These are phyloP conservation scores for Drosophila jambulina DNA, from an alignment of 1,140 invertebrate species.

Conservation along the genomic window DNA sequence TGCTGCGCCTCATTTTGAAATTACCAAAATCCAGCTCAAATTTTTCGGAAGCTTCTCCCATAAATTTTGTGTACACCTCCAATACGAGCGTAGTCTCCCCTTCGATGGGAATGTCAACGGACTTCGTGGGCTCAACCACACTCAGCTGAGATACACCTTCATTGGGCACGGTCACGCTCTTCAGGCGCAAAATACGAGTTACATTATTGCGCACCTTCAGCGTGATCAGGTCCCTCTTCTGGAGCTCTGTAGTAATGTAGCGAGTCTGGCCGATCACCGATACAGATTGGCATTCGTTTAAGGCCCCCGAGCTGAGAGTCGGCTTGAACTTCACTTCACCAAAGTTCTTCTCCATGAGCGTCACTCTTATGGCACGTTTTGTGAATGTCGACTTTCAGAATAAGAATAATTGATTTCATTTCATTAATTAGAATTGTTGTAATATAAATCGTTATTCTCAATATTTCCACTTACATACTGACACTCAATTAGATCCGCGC, in stretches of 20 bases:
- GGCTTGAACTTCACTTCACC: constrained; percentile 17
- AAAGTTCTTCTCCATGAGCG: constrained; percentile 59
- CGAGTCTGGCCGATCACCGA: constrained; percentile 82
- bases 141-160: constrained; percentile 75
- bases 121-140: constrained; percentile 33
- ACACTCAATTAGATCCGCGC: constrained; percentile 72
- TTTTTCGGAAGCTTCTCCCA: constrained; percentile 87
- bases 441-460: neutral
- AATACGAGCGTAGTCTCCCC: constrained; percentile 24
- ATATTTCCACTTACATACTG: constrained; percentile 51
- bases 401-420: neutral
- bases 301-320: neutral
- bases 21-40: constrained; percentile 87
- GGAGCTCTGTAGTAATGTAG: constrained; percentile 79
- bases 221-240: constrained; percentile 74
- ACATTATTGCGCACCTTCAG: constrained; percentile 83
- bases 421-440: neutral
- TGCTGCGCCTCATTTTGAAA: constrained; percentile 76
- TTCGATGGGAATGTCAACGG: neutral
- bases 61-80: constrained; percentile 85
- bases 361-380: constrained; percentile 69
- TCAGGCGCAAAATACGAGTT: constrained; percentile 64
- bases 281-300: constrained; percentile 76
- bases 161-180: constrained; percentile 69
- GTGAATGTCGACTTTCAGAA: constrained; percentile 44